Conservation (phyloP, 2,888 invertebrate genomes). For the Pseudanteris insignis region DNA sequence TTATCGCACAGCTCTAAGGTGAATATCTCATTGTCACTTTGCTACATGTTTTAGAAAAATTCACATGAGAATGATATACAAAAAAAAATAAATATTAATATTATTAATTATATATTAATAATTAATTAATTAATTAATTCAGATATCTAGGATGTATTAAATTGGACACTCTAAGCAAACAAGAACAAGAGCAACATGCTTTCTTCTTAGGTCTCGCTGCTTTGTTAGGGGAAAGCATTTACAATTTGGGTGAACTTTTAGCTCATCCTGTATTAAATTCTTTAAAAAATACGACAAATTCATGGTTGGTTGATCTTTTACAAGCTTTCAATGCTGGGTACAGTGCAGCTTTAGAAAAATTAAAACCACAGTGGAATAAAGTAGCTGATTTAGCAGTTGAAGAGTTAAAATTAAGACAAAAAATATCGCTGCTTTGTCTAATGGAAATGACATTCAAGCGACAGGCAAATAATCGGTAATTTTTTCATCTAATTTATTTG, state of each 20-base stretch:
- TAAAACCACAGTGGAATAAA: constrained; percentile 79
- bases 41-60: neutral
- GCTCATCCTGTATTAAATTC: constrained; percentile 94
- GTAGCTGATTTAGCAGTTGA: constrained; percentile 86
- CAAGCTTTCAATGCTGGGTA: constrained; percentile 89
- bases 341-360: constrained; percentile 74
- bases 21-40: too few species aligned
- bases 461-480: constrained; percentile 80
- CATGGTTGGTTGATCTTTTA: constrained; percentile 88
- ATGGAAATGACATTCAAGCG: constrained; percentile 99
- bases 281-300: constrained; percentile 80
- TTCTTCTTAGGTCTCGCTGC: constrained; percentile 94
- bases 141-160: constrained; percentile 80
- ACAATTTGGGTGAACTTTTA: constrained; percentile 95
- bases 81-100: too few species aligned
- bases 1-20: constrained; percentile 91
- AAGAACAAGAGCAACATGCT: constrained; percentile 80
- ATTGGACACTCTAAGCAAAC: constrained; percentile 72
- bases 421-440: constrained; percentile 92
- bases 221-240: constrained; percentile 91
- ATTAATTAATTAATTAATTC: too few species aligned
- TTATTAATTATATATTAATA: too few species aligned
- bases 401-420: constrained; percentile 84
- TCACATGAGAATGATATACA: neutral
- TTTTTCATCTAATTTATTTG: neutral